A percentile compares a stretch with the other conserved stretches of the same genome.
These are phyloP conservation scores for Urocynchramus pylzowi DNA, from an alignment of 2,113 vertebrate genomes.

Conservation along the genomic window DNA sequence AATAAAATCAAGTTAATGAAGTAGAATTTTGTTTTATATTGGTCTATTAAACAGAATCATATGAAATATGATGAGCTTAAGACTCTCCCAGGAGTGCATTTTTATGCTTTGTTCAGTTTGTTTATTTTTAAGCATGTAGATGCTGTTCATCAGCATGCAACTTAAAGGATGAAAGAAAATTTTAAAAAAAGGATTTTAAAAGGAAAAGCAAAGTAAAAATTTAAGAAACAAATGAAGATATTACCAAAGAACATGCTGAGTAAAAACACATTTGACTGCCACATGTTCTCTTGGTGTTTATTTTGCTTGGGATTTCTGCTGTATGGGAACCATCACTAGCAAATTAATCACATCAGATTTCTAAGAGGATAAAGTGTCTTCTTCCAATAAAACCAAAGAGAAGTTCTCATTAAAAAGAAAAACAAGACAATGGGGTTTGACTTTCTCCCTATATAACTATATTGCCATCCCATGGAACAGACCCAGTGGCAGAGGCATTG, in stretches of 20 bases:
- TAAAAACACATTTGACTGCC: background rate
- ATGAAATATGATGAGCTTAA: background rate
- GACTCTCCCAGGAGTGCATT: background rate
- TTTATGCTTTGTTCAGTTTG: background rate
- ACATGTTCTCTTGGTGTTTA: background rate
- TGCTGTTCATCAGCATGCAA: background rate
- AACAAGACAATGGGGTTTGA: background rate
- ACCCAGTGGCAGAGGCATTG: background rate
- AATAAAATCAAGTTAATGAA: background rate
- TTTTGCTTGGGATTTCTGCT: background rate
- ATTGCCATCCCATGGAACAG: background rate
- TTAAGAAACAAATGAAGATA: background rate
- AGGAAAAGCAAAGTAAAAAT: background rate
- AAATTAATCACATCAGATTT: background rate
- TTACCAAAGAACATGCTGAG: background rate
- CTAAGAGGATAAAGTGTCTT: background rate
- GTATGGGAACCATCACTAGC: background rate
- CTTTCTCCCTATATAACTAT: background rate
- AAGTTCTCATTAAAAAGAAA: background rate
- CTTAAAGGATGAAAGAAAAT: background rate
- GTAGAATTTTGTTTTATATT: background rate
- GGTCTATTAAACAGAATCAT: background rate
- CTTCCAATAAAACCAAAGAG: background rate
- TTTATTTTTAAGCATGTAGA: background rate
- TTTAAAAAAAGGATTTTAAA: background rate